phyloP scores from a whole-genome alignment of 2,113 vertebrate species.

The Lampris megalopsis region DNA sequence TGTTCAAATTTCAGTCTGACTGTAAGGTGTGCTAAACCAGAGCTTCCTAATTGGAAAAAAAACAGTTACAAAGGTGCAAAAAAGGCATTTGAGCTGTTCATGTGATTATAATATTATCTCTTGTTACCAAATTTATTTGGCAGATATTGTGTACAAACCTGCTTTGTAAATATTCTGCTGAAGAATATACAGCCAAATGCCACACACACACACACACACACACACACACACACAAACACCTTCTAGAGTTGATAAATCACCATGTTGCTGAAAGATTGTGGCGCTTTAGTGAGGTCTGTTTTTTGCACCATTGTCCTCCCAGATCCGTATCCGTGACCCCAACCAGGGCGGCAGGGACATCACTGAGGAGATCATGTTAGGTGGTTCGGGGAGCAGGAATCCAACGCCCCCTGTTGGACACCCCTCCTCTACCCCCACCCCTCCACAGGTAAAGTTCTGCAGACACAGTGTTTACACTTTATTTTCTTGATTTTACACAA shows the following conservation, averaged over 20 bases:
- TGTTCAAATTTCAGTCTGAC: too few species aligned
- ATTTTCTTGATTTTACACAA: background rate
- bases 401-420: slow-evolving; percentile 91
- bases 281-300: slow-evolving; percentile 69
- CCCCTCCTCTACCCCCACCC: slow-evolving; percentile 91
- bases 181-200: too few species aligned
- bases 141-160: too few species aligned
- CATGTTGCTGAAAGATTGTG: slow-evolving; percentile 16
- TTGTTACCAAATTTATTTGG: too few species aligned
- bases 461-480: background rate
- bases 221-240: background rate
- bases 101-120: too few species aligned
- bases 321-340: slow-evolving; percentile 99
- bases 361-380: slow-evolving; percentile 99
- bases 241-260: background rate
- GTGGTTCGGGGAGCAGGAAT: slow-evolving; percentile 92
- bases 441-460: slow-evolving; percentile 88
- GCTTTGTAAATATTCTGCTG: too few species aligned
- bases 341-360: slow-evolving; percentile 98
- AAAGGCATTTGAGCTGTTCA: too few species aligned
- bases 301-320: slow-evolving; percentile 69
- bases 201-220: background rate
- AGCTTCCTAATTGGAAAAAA: too few species aligned
- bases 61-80: too few species aligned
- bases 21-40: too few species aligned